Evolutionary conservation across 2,888 invertebrate genomes (phyloP), one percentile per base, ranked within the genome.

Genomic region (Notodromas monacha): DNA sequence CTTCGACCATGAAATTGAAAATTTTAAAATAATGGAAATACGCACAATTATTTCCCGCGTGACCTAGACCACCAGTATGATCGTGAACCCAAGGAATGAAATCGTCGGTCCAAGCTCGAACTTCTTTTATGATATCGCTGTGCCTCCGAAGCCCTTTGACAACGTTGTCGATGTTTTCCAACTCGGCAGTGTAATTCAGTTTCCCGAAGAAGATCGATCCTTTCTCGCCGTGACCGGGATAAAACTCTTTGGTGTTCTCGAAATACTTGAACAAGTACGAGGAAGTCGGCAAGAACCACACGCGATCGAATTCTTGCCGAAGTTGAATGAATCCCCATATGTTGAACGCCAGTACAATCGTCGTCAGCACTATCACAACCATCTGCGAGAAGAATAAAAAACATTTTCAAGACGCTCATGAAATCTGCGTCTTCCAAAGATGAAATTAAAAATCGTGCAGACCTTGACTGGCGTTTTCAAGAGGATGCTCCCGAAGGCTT

Each of bases 231-330:
- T 57, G 56, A 15, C 59, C 53, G 1, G 72, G 68, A 45, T 63
- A 74, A 41, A 58, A 61, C 33, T 49, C 37, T 30, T 57, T 55
- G 31, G 59, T 51, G n/a, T 53, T 49, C 26, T 50, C 41, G 3
- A 63, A 40, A 45, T 57, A 73, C 31, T 62, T 47, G 38, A 56
- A 58, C 31, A 65, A 58, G 43, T 69, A 65, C 1, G 66, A 62
- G 30, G 56, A 56, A 31, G 61, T 56, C 1, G 73, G 72, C 33
- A 73, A 55, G 42, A 73, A 72, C 72, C 72, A 72, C 32, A 55
- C 56, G 0, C 66, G 65, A 46, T 73, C 69, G 47, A 72, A 73
- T 44, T 65, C 62, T 46, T 72, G 70, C 43, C 68, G 62, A 31
- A 73, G 50, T 38, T 57, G 55, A 31, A 61, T 47, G 30, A 63